Evolutionary conservation across 2,888 invertebrate species (phyloP), one percentile per base, ranked within the genome.

Genomic region (Ophioninae sp.): DNA sequence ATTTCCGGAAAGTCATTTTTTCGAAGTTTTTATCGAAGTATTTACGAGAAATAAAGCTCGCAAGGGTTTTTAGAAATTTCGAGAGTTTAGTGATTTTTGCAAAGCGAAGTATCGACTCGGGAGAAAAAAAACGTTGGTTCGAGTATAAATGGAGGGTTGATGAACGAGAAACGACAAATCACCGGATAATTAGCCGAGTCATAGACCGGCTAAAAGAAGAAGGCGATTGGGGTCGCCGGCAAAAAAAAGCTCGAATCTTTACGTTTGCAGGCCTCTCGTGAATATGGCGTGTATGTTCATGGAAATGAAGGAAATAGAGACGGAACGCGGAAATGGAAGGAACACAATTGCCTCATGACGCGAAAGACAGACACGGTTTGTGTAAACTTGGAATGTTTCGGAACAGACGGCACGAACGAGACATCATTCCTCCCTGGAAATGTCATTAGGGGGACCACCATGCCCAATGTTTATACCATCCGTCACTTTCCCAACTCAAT

Each of bases 371-470:
- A 83, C 80, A 44, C 64, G 64, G 68, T 81, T 76, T 21, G 77
- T 78, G 77, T 83, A 83, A 83, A 83, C 83, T 83, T 81, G 73
- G 69, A 78, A 83, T 80, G 80, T 80, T 80, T 73, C 39, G 57
- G 73, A 65, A 50, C 61, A 61, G 76, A 39, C 44, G 73, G 3
- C 41, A 64, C 64, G 59, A 69, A 44, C 57, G 30, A 74, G 68
- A 67, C 44, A 13, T 37, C 44, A 59, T 61, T 69, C 73, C 21
- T 67, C 67, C 75, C 80, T 83, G 80, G 83, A 78, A 83, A 83
- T 80, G 83, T 67, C 37, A 80, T 83, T 81, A 77, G 77, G 64
- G 64, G 37, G 37, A 7, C 50, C 50, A 68, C 20, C 37, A 39
- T 21, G 59, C 61, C 20, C 70, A 64, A 74, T 65, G 69, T 80